Evolutionary conservation across 2,113 vertebrate genomes (phyloP), one percentile per base, ranked within the genome.

Genomic region (Cinclus mexicanus): DNA sequence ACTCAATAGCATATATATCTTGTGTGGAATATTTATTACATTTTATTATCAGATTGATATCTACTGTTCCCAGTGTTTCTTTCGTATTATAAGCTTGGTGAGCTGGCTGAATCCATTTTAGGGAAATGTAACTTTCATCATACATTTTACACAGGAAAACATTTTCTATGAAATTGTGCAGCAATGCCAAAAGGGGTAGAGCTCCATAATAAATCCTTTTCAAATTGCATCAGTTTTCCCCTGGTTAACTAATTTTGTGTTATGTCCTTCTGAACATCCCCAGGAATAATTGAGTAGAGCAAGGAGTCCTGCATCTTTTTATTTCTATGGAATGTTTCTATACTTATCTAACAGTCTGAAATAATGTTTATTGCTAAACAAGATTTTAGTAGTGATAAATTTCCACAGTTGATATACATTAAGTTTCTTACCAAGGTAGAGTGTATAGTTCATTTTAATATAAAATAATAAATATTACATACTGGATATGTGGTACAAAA

Each of bases 351-450:
- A 56, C 14, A 67, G 24, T 87, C 49, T 41, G 49, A 93, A 93
- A 64, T 76, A 64, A 85, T 29, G 4, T 64, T 65, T 52, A 78
- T 77, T 76, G 57, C 47, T 84, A 56, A 47, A 89, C 6, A 52
- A 55, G 56, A 77, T 72, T 90, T 95, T 94, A 65, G 55, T 70
- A 82, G 93, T 89, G 46, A 87, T 52, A 90, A 80, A 90, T 29
- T 91, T 92, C 56, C 39, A n/a, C n/a, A 87, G 70, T 84, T 74
- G 83, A 52, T 64, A 29, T 88, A 61, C 69, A 87, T 56, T 71
- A 82, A 52, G 31, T 92, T 89, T 94, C 59, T 75, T 87, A 88
- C 94, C 44, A 90, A 70, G 56, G 25, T 72, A 15, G 59, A 94
- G 15, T 63, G 17, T 90, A 90, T 94, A 96, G 41, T 65, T 96